Evolutionary conservation across 2,797 vertebrate genomes (phyloP).

Genomic region (Tadarida brasiliensis): DNA sequence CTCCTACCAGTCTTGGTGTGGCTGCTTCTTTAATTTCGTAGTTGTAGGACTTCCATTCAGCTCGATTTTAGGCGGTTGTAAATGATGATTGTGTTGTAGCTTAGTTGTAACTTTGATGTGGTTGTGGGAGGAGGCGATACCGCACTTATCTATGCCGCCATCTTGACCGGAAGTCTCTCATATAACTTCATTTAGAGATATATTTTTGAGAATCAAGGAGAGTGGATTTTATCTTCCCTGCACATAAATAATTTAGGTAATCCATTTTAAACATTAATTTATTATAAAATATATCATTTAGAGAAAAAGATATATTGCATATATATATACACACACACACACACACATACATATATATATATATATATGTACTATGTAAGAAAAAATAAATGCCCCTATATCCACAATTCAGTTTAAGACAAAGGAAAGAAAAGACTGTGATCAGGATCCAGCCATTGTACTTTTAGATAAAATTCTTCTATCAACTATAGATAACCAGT

Average conservation of each 20-base stretch:
- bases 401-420: background rate
- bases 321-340: too few relatives aligned
- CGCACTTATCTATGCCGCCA: too few relatives aligned
- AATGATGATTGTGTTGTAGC: too few relatives aligned
- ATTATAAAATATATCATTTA: background rate
- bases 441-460: background rate
- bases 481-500: background rate
- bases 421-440: background rate
- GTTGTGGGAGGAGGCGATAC: too few relatives aligned
- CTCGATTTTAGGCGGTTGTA: too few relatives aligned
- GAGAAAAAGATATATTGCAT: background rate
- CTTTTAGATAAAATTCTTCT: background rate
- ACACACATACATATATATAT: too few relatives aligned
- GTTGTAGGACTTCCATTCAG: too few relatives aligned
- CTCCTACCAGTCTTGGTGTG: too few relatives aligned
- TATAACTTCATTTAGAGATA: background rate
- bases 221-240: background rate
- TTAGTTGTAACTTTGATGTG: too few relatives aligned
- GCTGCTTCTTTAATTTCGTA: too few relatives aligned
- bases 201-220: background rate
- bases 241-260: background rate
- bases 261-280: background rate
- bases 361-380: too few relatives aligned
- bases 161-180: too few relatives aligned
- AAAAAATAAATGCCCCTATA: background rate